Evolutionary conservation across 2,888 invertebrate species (phyloP).

Genomic region (Caenorhabditis sp.): DNA sequence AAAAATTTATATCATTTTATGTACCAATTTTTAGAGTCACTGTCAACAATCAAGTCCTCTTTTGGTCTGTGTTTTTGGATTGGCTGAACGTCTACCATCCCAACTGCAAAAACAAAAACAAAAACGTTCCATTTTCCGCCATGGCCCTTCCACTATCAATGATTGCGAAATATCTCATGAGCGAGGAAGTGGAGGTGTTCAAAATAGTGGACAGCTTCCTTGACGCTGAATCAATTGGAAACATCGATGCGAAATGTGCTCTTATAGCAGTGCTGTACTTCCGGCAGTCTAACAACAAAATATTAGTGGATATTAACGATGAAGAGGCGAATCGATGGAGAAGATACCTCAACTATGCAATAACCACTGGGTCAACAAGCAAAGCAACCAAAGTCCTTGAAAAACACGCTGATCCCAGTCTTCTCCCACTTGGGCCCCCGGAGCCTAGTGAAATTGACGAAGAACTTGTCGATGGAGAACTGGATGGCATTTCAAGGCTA

Average conservation of each 20-base stretch:
- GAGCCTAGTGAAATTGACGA: constrained; percentile 16
- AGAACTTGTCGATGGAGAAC: constrained; percentile 4
- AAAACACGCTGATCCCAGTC: neutral
- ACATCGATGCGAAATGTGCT: constrained; percentile 19
- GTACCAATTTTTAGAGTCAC: constrained; percentile 12
- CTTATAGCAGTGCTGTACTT: constrained; percentile 29
- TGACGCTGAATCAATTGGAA: neutral
- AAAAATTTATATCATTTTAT: neutral
- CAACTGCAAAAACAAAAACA: no score
- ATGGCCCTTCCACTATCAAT: constrained; percentile 28
- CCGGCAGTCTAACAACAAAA: neutral
- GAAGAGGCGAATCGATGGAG: no score
- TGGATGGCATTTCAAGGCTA: neutral
- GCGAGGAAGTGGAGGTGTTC: constrained; percentile 19
- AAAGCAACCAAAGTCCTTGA: constrained; percentile 7
- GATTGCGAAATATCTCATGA: constrained; percentile 22
- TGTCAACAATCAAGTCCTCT: constrained; percentile 10
- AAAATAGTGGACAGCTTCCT: constrained; percentile 15
- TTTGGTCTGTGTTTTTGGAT: constrained; percentile 16
- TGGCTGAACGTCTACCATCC: neutral
- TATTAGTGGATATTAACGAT: neutral
- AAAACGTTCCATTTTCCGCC: constrained; percentile 28
- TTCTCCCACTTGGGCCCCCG: neutral
- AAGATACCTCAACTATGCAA: neutral
- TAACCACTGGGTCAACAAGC: neutral